These are phyloP conservation scores for Himantopus leucocephalus DNA, from an alignment of 2,113 vertebrate genomes.

Conservation along the genomic window DNA sequence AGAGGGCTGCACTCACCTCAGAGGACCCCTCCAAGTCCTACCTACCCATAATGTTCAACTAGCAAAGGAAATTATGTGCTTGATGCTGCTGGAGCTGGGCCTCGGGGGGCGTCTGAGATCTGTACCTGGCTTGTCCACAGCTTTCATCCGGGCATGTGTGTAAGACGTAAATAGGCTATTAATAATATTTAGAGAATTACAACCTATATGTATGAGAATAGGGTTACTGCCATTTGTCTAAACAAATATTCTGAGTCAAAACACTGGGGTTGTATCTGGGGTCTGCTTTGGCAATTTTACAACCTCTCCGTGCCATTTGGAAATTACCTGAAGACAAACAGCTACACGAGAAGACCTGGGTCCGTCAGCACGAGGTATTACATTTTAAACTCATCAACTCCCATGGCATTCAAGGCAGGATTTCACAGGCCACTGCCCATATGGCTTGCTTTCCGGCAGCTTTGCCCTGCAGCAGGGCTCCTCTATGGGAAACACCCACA, in stretches of 20 bases:
- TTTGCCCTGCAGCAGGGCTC: neutral
- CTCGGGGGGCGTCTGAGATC: fast-evolving
- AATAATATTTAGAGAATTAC: neutral
- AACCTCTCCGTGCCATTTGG: neutral
- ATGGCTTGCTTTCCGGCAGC: neutral
- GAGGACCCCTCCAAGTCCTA: neutral
- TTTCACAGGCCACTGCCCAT: neutral
- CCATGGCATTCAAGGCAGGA: fast-evolving
- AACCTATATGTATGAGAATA: neutral
- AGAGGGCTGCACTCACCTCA: neutral
- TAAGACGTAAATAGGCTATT: neutral
- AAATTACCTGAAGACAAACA: neutral
- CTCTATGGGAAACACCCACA: neutral
- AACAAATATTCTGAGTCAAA: neutral
- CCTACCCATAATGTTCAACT: neutral
- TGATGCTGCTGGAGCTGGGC: neutral
- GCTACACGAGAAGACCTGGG: neutral
- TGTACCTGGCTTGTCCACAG: neutral
- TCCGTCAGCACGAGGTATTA: neutral
- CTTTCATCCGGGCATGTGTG: neutral
- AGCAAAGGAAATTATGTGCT: neutral
- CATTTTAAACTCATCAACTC: neutral
- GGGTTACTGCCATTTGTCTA: neutral
- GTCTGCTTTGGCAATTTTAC: neutral
- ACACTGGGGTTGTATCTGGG: neutral